phyloP scores from a whole-genome alignment of 2,888 invertebrate species.

The Adela reaumurella region DNA sequence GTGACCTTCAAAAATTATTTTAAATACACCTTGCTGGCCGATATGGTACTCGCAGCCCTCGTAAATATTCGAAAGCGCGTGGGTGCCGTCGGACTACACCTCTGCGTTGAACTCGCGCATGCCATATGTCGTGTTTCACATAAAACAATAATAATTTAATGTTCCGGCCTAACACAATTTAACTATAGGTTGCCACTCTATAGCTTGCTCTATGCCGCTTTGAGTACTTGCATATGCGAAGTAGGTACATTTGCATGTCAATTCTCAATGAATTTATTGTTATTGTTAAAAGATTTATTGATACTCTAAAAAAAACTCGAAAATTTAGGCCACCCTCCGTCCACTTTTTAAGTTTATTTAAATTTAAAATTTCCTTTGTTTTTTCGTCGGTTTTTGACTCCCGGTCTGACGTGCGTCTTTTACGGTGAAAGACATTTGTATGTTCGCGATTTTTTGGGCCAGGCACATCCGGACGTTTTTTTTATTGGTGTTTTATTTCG shows the following conservation, averaged over 20 bases:
- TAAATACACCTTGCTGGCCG: too few species aligned
- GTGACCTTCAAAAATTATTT: too few species aligned
- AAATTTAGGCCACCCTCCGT: conserved; percentile 34
- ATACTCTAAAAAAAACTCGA: conserved; percentile 44
- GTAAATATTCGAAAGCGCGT: too few species aligned
- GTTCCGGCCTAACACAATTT: too few species aligned
- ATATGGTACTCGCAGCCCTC: too few species aligned
- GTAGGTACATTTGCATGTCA: conserved; percentile 54
- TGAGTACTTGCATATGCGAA: background rate
- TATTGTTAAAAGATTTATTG: conserved; percentile 52
- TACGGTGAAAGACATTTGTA: conserved; percentile 11
- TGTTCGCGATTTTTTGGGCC: conserved; percentile 5
- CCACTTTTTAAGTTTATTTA: conserved; percentile 21
- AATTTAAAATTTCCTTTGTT: conserved; percentile 51
- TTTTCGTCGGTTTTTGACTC: conserved; percentile 48
- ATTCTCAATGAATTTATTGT: conserved; percentile 56
- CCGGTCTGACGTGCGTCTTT: conserved; percentile 44
- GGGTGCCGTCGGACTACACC: too few species aligned
- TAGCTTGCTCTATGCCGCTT: background rate
- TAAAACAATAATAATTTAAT: too few species aligned
- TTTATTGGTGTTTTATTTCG: too few species aligned
- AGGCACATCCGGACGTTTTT: too few species aligned
- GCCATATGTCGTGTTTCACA: too few species aligned
- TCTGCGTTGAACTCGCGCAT: too few species aligned
- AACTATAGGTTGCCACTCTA: too few species aligned